Percentiles rank a stretch among this genome's conserved stretches.
These are phyloP conservation scores for Rhagologus leucostigma DNA, from an alignment of 2,113 vertebrate genomes.

Conservation along the genomic window DNA sequence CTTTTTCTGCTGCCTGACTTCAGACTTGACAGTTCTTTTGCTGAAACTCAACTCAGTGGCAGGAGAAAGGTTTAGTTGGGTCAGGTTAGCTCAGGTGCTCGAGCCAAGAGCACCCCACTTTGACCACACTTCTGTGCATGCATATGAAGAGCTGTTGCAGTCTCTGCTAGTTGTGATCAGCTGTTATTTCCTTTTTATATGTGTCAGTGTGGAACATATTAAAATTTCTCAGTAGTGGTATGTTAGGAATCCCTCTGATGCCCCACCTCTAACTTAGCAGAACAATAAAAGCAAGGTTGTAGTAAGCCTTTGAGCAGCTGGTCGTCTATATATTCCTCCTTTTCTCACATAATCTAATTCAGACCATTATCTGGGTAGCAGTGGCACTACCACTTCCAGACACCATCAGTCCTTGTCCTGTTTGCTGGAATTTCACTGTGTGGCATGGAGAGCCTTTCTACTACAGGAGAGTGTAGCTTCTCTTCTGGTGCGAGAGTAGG, in stretches of 20 bases:
- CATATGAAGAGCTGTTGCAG: constrained; percentile 41
- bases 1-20: neutral
- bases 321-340: constrained; percentile 79
- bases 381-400: constrained; percentile 71
- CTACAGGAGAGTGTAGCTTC: neutral
- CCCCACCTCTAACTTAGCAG: constrained; percentile 83
- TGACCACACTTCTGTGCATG: neutral
- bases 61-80: neutral
- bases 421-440: constrained; percentile 57
- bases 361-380: constrained; percentile 68
- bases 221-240: constrained; percentile 81
- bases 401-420: constrained; percentile 33
- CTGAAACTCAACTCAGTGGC: neutral
- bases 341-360: constrained; percentile 78
- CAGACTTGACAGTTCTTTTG: neutral
- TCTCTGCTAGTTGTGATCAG: constrained; percentile 73
- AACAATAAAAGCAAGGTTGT: constrained; percentile 86
- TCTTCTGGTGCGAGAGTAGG: neutral
- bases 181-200: constrained; percentile 86
- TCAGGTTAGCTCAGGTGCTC: neutral
- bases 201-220: constrained; percentile 83
- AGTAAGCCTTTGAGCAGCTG: constrained; percentile 85
- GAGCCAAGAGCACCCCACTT: neutral
- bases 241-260: constrained; percentile 84
- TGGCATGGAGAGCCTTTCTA: constrained; percentile 24